A percentile compares a stretch with the other conserved stretches of the same genome.
phyloP scores from a whole-genome alignment of 2,888 invertebrate genomes.

The Drosophila niveifrons region DNA sequence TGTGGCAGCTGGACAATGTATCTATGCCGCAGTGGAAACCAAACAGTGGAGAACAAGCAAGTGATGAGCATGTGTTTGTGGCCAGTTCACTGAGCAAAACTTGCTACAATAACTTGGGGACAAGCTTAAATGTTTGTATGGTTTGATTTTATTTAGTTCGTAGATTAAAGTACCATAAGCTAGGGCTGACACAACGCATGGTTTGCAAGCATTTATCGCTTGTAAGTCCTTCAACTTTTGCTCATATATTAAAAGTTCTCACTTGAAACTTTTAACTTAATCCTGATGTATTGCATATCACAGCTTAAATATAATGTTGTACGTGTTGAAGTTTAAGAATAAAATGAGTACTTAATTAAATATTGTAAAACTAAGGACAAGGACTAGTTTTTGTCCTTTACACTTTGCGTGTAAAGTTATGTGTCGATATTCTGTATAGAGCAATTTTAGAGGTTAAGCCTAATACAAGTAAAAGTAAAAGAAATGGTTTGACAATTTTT shows the following conservation, averaged over 20 bases:
- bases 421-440: too few species aligned
- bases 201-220: background rate
- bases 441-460: too few species aligned
- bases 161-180: background rate
- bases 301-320: too few species aligned
- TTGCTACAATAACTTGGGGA: conserved; percentile 8
- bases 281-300: too few species aligned
- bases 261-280: too few species aligned
- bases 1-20: conserved; percentile 34
- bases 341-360: too few species aligned
- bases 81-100: conserved; percentile 3
- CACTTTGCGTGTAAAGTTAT: too few species aligned
- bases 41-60: conserved; percentile 6
- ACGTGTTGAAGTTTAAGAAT: too few species aligned
- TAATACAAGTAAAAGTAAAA: too few species aligned
- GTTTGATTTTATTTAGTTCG: background rate
- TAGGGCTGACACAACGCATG: background rate
- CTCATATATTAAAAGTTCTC: background rate
- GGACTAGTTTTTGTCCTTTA: too few species aligned
- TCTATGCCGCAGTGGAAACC: conserved; percentile 7
- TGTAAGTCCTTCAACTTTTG: background rate
- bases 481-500: too few species aligned
- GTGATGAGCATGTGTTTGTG: conserved; percentile 5
- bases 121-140: conserved; percentile 3
- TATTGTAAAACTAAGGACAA: too few species aligned